Evolutionary conservation across 37 sponge, comb jelly and placozoan genomes (phyloP), one percentile per base, ranked within the genome.

Genomic region (Petrosia ficiformis): DNA sequence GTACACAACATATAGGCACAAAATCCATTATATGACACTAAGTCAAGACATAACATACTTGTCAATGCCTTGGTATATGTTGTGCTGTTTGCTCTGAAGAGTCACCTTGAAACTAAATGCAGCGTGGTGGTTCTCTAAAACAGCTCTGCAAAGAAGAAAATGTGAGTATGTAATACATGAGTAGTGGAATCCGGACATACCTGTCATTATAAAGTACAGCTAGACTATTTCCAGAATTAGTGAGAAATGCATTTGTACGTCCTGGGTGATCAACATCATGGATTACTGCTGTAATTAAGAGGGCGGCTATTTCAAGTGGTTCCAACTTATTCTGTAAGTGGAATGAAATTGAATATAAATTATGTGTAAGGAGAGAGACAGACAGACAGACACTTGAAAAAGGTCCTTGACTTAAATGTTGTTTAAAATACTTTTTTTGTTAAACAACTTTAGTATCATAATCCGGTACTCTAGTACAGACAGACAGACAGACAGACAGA

Each of bases 211-310:
- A 95, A 39, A 95, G 76, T 1, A 84, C 26, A 19, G 95, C 88
- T 26, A 90, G 76, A 33, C 78, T 75, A 67, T 84, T 59, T 14
- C 59, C 37, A 28, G 84, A 69, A 73, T 83, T 88, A 57, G 84
- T 81, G 42, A 95, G 83, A 70, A 90, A 88, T 0, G 91, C 76
- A 68, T 90, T 95, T 42, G 91, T 95, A 5, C 82, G 69, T 25
- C 89, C 95, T 8, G 95, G 91, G 42, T 95, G 95, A 65, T 90
- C 91, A 43, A 95, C 60, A 76, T 95, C 95, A 73, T 95, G 95
- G 5, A 87, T 72, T 29, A 81, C 81, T 24, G 88, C 84, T 19
- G 89, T 82, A 4, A 95, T 87, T 2, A 90, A 83, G 11, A 90
- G 38, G 0, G 89, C 79, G 3, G 84, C 83, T 26, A 87, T 70